These are phyloP conservation scores for Periphyllus acericola DNA, from an alignment of 2,888 invertebrate genomes.

Conservation along the genomic window DNA sequence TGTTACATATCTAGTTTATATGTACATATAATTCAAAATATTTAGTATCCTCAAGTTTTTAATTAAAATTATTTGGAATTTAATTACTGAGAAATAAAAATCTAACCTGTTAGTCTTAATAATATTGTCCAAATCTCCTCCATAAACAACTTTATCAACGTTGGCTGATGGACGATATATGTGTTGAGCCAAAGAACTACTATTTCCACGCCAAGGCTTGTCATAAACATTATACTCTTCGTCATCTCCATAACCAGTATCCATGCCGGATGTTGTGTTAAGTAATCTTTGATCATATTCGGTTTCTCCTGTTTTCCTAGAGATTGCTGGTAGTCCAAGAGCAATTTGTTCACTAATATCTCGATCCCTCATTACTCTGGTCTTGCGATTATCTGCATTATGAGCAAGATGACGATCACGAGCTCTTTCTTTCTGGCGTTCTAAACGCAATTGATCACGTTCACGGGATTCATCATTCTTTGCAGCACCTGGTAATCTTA, in stretches of 20 bases:
- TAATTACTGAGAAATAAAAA: not conserved
- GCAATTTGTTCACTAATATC: constrained; percentile 99
- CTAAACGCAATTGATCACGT: constrained; percentile 86
- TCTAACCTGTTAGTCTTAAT: constrained; percentile 83
- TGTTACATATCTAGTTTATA: no score
- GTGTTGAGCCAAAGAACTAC: constrained; percentile 84
- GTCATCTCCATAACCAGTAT: constrained; percentile 94
- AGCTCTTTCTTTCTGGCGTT: constrained; percentile 90
- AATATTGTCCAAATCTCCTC: constrained; percentile 87
- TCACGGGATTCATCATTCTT: constrained; percentile 81
- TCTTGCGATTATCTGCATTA: constrained; percentile 72
- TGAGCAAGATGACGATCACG: constrained; percentile 92
- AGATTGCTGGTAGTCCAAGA: constrained; percentile 90
- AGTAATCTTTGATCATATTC: constrained; percentile 96
- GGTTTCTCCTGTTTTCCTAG: constrained; percentile 77
- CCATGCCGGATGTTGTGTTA: constrained; percentile 92
- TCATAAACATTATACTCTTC: constrained; percentile 98
- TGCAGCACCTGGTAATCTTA: constrained; percentile 70
- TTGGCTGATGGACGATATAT: constrained; percentile 90
- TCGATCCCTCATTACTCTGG: constrained; percentile 76
- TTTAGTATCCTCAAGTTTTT: not conserved
- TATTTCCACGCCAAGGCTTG: constrained; percentile 95
- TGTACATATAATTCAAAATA: no score
- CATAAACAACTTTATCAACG: constrained; percentile 89
- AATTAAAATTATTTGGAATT: not conserved